Base-by-base conservation (phyloP, 2,888 invertebrate species). In the Amphipoea lucens region DNA sequence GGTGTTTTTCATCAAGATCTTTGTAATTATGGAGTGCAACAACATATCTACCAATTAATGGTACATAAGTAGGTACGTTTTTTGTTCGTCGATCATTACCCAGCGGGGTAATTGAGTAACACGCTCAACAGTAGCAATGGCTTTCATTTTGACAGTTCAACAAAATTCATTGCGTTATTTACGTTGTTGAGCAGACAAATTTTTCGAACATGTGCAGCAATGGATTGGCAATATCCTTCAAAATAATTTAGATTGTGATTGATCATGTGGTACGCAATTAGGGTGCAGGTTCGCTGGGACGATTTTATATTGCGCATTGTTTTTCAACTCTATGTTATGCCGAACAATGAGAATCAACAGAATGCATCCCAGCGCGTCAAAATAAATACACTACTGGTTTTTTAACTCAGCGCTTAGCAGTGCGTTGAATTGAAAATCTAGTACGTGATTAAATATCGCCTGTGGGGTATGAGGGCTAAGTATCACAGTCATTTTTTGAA, bases 1-100 rank as follows among this genome's bases (percentile, higher is more conserved):
- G 23, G 9, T n/a, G 60, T 82, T 73, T 76, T 82, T 67, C 51
- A 60, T 66, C 57, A 82, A 63, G n/a, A 63, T 62, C 17, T 57
- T 40, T 80, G 40, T 4, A 29, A 2, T 57, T 4, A 29, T 80
- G 6, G 36, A 45, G 14, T 29, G 29, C 65, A 57, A 57, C 4
- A 17, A 29, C 23, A 29, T 17, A 20, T 51, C 29, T 42, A 62
- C 6, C 36, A 65, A 42, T 45, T 45, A 45, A 54, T 23, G 2
- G 20, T 29, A 12, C 14, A 42, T 36, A 45, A 45, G 45, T 36
- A 45, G 11, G 45, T 45, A 29, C 5, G 17, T 36, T 71, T 36
- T 60, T 60, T 17, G 14, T 62, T 40, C 12, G 1, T n/a, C 23
- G 2, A n/a, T 62, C 12, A 12, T 68, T 51, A 68, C 12, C 12